Base-by-base conservation (phyloP, 2,888 invertebrate genomes). In the Andrena bicolor region DNA sequence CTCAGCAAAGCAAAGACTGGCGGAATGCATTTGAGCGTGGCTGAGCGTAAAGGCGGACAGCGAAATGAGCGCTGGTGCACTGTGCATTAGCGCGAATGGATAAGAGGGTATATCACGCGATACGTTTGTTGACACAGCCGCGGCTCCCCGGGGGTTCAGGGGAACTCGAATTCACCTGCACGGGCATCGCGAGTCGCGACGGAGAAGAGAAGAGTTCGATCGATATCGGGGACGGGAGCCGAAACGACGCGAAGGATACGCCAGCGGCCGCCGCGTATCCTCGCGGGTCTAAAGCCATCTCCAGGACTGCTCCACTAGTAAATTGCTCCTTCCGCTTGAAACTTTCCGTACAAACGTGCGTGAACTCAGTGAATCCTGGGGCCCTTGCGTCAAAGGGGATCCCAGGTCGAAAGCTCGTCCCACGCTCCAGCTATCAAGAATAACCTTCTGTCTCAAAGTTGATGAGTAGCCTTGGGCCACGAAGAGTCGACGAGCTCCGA, bases 101-200 rank as follows among this genome's bases (percentile, higher is more conserved):
- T n/a, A 8, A 28, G 26, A 35, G 53, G 48, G 8, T 35, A 5
- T 41, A 66, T 68, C 72, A 58, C 66, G 72, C 72, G 78, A 72
- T 63, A 13, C 56, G 30, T 16, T 63, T 58, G 61, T 70, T 61
- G 74, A 70, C 64, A 60, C 2, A n/a, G 2, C 23, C 16, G 16
- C 35, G 56, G 30, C 6, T 7, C 28, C 64, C 10, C 70, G 1
- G 6, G 35, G 51, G 32, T 32, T 28, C 20, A 16, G 16, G 28
- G 58, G 53, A 68, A 65, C 16, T 70, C 35, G 51, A 65, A 73
- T 73, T 69, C 58, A 49, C n/a, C 28, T 56, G 58, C 16, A 6
- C 56, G n/a, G 13, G 30, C 16, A 13, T 53, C 56, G 23, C 41
- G 32, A 8, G 23, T 16, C n/a, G 49, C 13, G 16, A 35, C 7